These are phyloP conservation scores for Pherbina coryleti DNA, from an alignment of 2,888 invertebrate genomes.

Conservation along the genomic window DNA sequence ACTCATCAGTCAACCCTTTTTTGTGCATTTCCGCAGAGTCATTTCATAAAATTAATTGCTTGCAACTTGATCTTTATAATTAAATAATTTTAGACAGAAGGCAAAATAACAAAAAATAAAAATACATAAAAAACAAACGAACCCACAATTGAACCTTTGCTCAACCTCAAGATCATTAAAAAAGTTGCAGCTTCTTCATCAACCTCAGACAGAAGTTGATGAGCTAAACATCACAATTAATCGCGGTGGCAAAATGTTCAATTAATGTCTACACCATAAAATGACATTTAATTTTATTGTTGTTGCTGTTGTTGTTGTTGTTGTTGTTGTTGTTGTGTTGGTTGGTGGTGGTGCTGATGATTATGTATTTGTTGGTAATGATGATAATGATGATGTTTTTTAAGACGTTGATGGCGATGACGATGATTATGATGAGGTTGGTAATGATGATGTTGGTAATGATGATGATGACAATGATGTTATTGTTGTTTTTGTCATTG, in stretches of 20 bases:
- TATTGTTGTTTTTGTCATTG: neutral
- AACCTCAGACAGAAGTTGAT: neutral
- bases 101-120: neutral
- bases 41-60: neutral
- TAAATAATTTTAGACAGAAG: neutral
- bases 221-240: slow-evolving; percentile 21
- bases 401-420: neutral
- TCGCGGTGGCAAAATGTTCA: slow-evolving; percentile 25
- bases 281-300: neutral
- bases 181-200: neutral
- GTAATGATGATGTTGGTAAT: neutral
- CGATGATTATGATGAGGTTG: neutral
- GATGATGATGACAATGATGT: neutral
- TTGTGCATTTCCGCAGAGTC: neutral
- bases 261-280: slow-evolving; percentile 18
- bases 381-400: neutral
- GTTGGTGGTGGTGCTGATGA: neutral
- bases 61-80: neutral
- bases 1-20: neutral
- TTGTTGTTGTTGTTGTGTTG: neutral
- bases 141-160: neutral
- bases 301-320: neutral
- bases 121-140: neutral
- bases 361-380: neutral
- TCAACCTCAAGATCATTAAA: slow-evolving; percentile 5